These are phyloP conservation scores for Cosmorhoe ocellata DNA, from an alignment of 2,888 invertebrate species.

Conservation along the genomic window DNA sequence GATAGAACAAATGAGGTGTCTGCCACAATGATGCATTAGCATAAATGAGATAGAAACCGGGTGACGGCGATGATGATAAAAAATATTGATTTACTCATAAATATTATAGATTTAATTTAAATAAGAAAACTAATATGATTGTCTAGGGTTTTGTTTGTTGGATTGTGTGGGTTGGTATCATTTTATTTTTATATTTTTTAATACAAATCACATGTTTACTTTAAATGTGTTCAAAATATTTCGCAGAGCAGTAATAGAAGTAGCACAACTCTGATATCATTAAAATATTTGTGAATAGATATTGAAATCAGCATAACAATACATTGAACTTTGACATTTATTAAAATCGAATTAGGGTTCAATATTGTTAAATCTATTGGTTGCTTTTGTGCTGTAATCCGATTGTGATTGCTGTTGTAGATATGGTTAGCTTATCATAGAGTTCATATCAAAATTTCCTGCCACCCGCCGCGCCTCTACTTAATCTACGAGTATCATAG, in stretches of 20 bases:
- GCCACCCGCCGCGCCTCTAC: slow-evolving; percentile 34
- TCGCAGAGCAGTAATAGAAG: too few relatives aligned
- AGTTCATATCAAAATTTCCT: slow-evolving; percentile 43
- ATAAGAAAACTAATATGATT: slow-evolving; percentile 32
- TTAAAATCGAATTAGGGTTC: slow-evolving; percentile 59
- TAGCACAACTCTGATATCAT: background rate
- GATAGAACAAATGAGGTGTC: slow-evolving; percentile 76
- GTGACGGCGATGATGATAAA: slow-evolving; percentile 49
- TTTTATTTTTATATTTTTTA: too few relatives aligned
- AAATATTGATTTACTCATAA: slow-evolving; percentile 53
- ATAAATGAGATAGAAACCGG: slow-evolving; percentile 61
- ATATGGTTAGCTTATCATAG: slow-evolving; percentile 46
- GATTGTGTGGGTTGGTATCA: slow-evolving; percentile 24
- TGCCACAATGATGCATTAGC: slow-evolving; percentile 76
- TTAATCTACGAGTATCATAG: slow-evolving; percentile 22
- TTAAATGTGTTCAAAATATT: too few relatives aligned
- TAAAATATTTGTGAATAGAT: too few relatives aligned
- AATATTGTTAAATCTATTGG: slow-evolving; percentile 49
- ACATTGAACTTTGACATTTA: slow-evolving; percentile 57
- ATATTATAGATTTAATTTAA: slow-evolving; percentile 40
- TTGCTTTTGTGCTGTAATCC: slow-evolving; percentile 55
- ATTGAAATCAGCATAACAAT: slow-evolving; percentile 20
- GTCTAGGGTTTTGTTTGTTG: slow-evolving; percentile 34
- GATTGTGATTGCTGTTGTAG: slow-evolving; percentile 46
- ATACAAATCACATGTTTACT: too few relatives aligned